These are phyloP conservation scores for Corythoichthys intestinalis DNA, from an alignment of 2,113 vertebrate species.

Conservation along the genomic window DNA sequence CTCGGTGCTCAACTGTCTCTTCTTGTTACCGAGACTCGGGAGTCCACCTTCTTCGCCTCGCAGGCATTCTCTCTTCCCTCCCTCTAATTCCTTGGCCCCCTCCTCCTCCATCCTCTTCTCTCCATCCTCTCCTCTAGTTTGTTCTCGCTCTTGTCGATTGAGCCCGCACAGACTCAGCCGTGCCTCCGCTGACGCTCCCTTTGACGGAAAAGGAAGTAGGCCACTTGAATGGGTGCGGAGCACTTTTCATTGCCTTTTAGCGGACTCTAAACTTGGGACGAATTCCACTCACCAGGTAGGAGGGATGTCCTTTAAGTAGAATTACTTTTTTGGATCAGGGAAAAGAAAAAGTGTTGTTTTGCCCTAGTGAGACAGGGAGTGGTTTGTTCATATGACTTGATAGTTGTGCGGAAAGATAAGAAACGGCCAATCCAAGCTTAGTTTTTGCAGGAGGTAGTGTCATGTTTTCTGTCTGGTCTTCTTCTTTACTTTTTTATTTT, in stretches of 20 bases:
- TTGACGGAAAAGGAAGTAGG: conserved; percentile 62
- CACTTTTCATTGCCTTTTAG: conserved; percentile 45
- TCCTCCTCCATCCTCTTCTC: conserved; percentile 23
- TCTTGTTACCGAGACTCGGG: conserved; percentile 60
- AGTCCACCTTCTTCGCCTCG: conserved; percentile 66
- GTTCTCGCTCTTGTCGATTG: conserved; percentile 42
- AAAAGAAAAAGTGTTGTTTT: conserved; percentile 13
- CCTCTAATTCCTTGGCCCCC: conserved; percentile 17
- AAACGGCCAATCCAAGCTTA: conserved; percentile 47
- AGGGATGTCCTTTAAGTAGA: neutral
- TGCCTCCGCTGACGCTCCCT: conserved; percentile 52
- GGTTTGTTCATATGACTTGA: conserved; percentile 16
- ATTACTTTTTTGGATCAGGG: conserved; percentile 9
- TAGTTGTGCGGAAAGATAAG: conserved; percentile 46
- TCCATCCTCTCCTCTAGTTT: conserved; percentile 12
- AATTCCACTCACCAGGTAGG: conserved; percentile 59
- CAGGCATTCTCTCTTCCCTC: conserved; percentile 49
- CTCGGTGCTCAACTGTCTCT: conserved; percentile 47
- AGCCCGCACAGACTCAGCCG: conserved; percentile 56
- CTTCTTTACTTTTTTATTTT: conserved; percentile 3
- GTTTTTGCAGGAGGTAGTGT: conserved; percentile 37
- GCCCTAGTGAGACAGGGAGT: conserved; percentile 37
- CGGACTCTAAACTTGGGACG: conserved; percentile 59
- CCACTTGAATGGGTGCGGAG: conserved; percentile 63
- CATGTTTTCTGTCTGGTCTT: neutral